phyloP scores from a whole-genome alignment of 2,797 vertebrate genomes.

The Peromyscus attwateri region DNA sequence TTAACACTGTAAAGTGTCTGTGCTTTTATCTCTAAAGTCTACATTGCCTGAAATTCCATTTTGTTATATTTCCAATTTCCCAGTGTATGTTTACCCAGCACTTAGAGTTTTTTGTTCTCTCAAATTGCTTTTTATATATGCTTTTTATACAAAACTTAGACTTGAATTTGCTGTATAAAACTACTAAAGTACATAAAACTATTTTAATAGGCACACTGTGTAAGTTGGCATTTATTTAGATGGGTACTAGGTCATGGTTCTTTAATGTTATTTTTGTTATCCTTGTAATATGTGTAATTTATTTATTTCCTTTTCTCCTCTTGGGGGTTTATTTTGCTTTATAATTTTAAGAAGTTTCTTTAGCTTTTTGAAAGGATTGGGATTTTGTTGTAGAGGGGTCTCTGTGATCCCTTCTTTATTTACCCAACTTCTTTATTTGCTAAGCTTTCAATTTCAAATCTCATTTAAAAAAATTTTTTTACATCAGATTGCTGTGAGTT shows the following conservation, averaged over 20 bases:
- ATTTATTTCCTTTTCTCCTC: not conserved
- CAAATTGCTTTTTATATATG: not conserved
- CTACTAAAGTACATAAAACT: not conserved
- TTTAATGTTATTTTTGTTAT: slow-evolving; percentile 5
- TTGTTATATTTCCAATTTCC: slow-evolving; percentile 29
- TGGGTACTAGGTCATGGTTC: not conserved
- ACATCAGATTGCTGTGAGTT: not conserved
- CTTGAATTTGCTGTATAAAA: not conserved
- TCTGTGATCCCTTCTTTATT: not conserved
- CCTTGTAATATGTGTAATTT: not conserved
- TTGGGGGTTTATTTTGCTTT: not conserved
- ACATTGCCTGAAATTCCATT: not conserved
- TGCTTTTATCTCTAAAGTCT: not conserved
- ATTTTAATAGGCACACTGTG: not conserved
- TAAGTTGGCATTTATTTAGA: slow-evolving; percentile 1
- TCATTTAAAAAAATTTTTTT: not conserved
- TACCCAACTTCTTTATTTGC: not conserved
- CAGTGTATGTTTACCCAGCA: not conserved
- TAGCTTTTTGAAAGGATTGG: not conserved
- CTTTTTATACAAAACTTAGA: not conserved
- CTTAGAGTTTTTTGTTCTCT: not conserved
- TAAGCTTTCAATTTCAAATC: slow-evolving; percentile 32
- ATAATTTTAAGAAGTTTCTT: not conserved
- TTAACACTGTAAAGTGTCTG: not conserved
- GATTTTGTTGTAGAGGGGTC: not conserved